A percentile compares a stretch with the other conserved stretches of the same genome.
These are phyloP conservation scores for Aptenodytes patagonicus DNA, from an alignment of 2,113 vertebrate species.

Conservation along the genomic window DNA sequence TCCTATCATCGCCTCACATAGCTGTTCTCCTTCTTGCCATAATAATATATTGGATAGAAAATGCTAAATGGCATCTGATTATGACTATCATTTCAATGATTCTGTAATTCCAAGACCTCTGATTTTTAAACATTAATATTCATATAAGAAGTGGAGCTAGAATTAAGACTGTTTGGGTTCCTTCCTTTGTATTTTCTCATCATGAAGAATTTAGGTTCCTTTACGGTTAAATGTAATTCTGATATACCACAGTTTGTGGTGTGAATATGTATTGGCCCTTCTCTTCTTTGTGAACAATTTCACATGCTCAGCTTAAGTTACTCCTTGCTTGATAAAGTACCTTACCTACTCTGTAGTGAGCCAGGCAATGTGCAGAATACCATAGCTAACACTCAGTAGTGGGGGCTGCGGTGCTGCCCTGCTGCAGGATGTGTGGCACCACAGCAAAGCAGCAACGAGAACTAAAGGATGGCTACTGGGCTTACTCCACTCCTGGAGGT, in stretches of 20 bases:
- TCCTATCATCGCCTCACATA: neutral
- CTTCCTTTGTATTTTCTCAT: neutral
- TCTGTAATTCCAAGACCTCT: neutral
- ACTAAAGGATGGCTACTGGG: accelerated
- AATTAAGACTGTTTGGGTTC: neutral
- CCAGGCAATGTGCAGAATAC: neutral
- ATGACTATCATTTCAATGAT: neutral
- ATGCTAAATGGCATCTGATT: neutral
- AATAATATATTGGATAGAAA: neutral
- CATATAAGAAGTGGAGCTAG: neutral
- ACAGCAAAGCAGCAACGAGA: accelerated
- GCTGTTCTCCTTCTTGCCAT: neutral
- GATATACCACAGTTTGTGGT: neutral
- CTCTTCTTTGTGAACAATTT: neutral
- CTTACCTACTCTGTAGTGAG: neutral
- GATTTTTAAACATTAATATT: neutral
- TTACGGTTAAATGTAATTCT: neutral
- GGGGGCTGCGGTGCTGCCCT: neutral
- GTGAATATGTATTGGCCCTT: neutral
- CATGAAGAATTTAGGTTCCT: neutral
- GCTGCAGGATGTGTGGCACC: too few relatives aligned
- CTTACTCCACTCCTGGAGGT: neutral
- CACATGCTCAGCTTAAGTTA: neutral
- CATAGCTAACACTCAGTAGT: too few relatives aligned
- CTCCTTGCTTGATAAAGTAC: neutral